Evolutionary conservation across 92 coral and sea anemone genomes (phyloP), one percentile per base, ranked within the genome.

Genomic region (Ricordea florida): DNA sequence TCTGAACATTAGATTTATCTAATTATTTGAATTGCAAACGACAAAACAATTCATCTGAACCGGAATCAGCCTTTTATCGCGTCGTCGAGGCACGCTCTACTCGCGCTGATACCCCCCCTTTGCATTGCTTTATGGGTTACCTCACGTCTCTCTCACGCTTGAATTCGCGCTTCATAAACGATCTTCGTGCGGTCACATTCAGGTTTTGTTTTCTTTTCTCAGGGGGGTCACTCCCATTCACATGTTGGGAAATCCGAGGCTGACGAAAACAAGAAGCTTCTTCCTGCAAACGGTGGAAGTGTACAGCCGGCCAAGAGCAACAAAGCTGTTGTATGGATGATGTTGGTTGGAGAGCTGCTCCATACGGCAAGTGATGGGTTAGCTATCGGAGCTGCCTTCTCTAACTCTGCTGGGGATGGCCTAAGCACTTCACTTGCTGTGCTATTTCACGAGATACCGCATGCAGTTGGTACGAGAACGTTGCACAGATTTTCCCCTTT

Each of bases 401-500:
- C 96, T 2, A 76, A 78, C 20, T 76, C 93, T 0, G 75, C 74
- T 7, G 76, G 83, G 27, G 96, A 90, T 42, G 96, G 96, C 7
- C 76, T 89, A 0, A 89, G 94, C 18, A 90, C 96, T 11, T 86
- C 96, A 31, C 79, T 90, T n/a, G 96, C 96, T 1, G 96, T 90
- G 32, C 62, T 90, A 3, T 90, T 85, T 37, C 96, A 90, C 45
- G 96, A 90, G 21, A 83, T 86, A 3, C 96, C 96, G 2, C 89
- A 90, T 40, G 89, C 68, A 30, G 80, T 86, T 58, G 94, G 94
- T 86, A 35, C 18, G 82, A 15, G 22, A 55, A 55, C 28, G 10
- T 3, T 11, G 17, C 23, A 23, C 14, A 26, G 22, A 18, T 20
- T 8, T 27, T 57, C 13, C 3, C 29, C 16, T n/a, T n/a, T n/a